Conservation (phyloP, 2,113 vertebrate species). For the Maccullochella peelii region DNA sequence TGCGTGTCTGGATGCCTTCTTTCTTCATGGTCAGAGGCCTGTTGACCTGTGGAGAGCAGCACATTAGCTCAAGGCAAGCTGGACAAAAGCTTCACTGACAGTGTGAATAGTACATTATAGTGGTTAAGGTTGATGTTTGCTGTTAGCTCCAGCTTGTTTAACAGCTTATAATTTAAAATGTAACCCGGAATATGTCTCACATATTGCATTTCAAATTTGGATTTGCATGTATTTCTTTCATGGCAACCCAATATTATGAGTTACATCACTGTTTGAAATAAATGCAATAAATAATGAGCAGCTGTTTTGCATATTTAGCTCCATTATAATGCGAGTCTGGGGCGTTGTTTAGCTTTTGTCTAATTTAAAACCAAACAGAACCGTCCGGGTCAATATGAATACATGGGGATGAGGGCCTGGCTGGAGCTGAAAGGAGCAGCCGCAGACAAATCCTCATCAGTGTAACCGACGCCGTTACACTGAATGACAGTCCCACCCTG, state of each 20-base stretch:
- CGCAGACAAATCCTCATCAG: slow-evolving; percentile 85
- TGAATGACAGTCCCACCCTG: slow-evolving; percentile 85
- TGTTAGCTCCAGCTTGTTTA: slow-evolving; percentile 4
- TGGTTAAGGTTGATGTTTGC: neutral
- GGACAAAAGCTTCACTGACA: slow-evolving; percentile 59
- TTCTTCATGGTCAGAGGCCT: slow-evolving; percentile 99
- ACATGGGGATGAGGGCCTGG: slow-evolving; percentile 80
- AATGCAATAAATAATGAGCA: slow-evolving; percentile 68
- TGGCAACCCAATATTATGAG: slow-evolving; percentile 8
- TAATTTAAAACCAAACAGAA: slow-evolving; percentile 79
- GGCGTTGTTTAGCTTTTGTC: slow-evolving; percentile 75
- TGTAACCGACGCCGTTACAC: slow-evolving; percentile 84
- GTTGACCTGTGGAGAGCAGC: slow-evolving; percentile 90
- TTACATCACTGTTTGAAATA: slow-evolving; percentile 41
- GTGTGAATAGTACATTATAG: slow-evolving; percentile 23
- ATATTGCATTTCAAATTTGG: neutral
- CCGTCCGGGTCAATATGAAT: slow-evolving; percentile 76
- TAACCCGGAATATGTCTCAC: slow-evolving; percentile 26
- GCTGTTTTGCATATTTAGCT: slow-evolving; percentile 76
- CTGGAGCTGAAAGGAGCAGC: slow-evolving; percentile 80
- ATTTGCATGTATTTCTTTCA: slow-evolving; percentile 13
- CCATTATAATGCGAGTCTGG: slow-evolving; percentile 63
- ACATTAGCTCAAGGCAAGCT: slow-evolving; percentile 59
- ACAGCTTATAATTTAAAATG: slow-evolving; percentile 25
- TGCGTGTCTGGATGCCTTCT: slow-evolving; percentile 98